Evolutionary conservation across 2,797 vertebrate species (phyloP).

Genomic region (Cottoperca gobio): DNA sequence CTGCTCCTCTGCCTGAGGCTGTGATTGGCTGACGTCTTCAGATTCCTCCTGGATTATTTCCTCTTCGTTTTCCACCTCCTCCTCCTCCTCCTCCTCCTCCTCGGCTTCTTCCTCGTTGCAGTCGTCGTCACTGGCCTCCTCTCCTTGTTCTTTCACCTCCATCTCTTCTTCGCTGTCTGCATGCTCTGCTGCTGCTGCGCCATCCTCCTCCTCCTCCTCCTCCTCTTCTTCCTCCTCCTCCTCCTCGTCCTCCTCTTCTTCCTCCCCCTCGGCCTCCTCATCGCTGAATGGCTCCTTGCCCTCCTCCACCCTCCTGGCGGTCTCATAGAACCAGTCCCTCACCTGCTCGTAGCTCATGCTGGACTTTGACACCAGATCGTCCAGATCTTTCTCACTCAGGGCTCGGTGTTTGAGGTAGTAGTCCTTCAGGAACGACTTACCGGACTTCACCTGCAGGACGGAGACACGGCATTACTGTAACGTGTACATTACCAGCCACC

Average conservation of each 20-base stretch:
- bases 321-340: slow-evolving; percentile 94
- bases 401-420: slow-evolving; percentile 94
- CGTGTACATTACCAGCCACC: too few relatives aligned
- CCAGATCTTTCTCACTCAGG: slow-evolving; percentile 94
- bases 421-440: slow-evolving; percentile 92
- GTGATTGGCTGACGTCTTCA: slow-evolving; percentile 89
- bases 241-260: not conserved
- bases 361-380: slow-evolving; percentile 94
- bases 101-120: slow-evolving; percentile 27
- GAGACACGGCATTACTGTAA: too few relatives aligned
- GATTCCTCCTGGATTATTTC: slow-evolving; percentile 56
- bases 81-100: slow-evolving; percentile 79
- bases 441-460: slow-evolving; percentile 85
- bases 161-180: slow-evolving; percentile 48
- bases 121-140: slow-evolving; percentile 83
- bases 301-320: slow-evolving; percentile 85
- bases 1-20: slow-evolving; percentile 90
- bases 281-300: slow-evolving; percentile 87
- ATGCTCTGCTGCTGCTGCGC: slow-evolving; percentile 17
- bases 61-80: slow-evolving; percentile 72
- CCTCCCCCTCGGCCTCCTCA: slow-evolving; percentile 14
- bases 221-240: slow-evolving; percentile 47
- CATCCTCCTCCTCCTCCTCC: slow-evolving; percentile 75
- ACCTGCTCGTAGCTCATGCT: slow-evolving; percentile 98
- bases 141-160: slow-evolving; percentile 70